Base-by-base conservation (phyloP, 2,113 vertebrate genomes). In the Channa argus region DNA sequence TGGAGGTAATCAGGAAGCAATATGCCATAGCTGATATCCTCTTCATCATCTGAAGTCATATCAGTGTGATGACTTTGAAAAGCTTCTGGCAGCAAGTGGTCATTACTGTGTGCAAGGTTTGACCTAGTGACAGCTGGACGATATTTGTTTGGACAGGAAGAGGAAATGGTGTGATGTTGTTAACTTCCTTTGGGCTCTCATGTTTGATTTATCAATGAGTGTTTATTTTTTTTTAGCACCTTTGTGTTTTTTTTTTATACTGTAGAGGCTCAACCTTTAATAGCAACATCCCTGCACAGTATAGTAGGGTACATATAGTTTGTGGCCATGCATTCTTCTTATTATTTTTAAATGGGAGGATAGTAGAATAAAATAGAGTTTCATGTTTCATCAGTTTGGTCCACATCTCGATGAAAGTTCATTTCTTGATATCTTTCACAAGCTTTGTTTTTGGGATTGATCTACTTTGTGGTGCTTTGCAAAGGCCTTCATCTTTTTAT, bases 31-130 rank as follows among this genome's bases (percentile, higher is more conserved):
- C 79, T 80, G 75, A 77, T 79, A 77, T 86, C 73, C 81, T 88
- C 74, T 71, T 88, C 67, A 58, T 58, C 77, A 71, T 71, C 45
- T 87, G 45, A 90, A 83, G 77, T 51, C 86, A 91, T 86, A 90
- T 85, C 84, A 77, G 80, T 86, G 58, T 91, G 90, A 92, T 90
- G 91, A 69, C 65, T 84, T 68, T 38, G 83, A 47, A 82, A 49
- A 58, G 75, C 64, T 13, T 55, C 4, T 44, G 54, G 58, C 61
- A 79, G 37, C 56, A 51, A 37, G 38, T 53, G 50, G 58, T 73
- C 77, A 71, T 89, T 73, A 85, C 33, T 69, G 15, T 73, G 59
- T 14, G 15, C 66, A 50, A 61, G 10, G 52, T 64, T 56, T 89
- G 71, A 80, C 64, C 75, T 33, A 10, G 9, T 46, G 41, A 6